Base-by-base conservation (phyloP, 2,888 invertebrate species). In the Conistra vaccinii region DNA sequence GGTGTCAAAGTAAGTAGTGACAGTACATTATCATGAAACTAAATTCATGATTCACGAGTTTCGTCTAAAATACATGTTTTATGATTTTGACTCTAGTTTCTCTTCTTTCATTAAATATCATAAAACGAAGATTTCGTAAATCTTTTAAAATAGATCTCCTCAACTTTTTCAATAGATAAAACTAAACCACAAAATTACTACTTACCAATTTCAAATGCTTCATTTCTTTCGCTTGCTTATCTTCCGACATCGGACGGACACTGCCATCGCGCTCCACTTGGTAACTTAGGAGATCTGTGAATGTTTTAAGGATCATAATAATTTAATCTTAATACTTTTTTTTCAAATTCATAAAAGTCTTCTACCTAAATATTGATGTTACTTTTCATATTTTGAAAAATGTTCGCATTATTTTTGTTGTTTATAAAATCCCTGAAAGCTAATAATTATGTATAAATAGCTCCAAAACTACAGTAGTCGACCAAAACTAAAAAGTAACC, bases 181-280 rank as follows among this genome's bases (percentile, higher is more conserved):
- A 26, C 2, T 66, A 10, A 35, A 29, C 1, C 2, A 26, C 4
- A 20, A n/a, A 35, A n/a, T 3, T 23, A 51, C 23, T 62, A 57
- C 86, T 70, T 84, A 95, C 95, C 90, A 86, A 83, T 91, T 91
- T 93, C 6, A 95, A 90, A 39, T 88, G 88, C 77, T 90, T 89
- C 0, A 92, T 80, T 86, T 95, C 94, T 26, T 86, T 90, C 0
- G 81, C 67, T 5, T 90, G 85, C 7, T 85, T 79, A 10, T 91
- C 91, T 17, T 88, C 89, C 0, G 72, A 29, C 10, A 61, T 69
- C 20, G 73, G 80, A 39, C 81, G 81, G 4, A 81, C 53, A 69
- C 78, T 89, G 48, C 88, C 87, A 69, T 94, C 94, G 2, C 89
- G 91, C 75, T 94, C 94, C 23, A 92, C 91, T 90, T 94, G 94